phyloP scores from a whole-genome alignment of 1,140 invertebrate species.

The Drosophila nebulosa region DNA sequence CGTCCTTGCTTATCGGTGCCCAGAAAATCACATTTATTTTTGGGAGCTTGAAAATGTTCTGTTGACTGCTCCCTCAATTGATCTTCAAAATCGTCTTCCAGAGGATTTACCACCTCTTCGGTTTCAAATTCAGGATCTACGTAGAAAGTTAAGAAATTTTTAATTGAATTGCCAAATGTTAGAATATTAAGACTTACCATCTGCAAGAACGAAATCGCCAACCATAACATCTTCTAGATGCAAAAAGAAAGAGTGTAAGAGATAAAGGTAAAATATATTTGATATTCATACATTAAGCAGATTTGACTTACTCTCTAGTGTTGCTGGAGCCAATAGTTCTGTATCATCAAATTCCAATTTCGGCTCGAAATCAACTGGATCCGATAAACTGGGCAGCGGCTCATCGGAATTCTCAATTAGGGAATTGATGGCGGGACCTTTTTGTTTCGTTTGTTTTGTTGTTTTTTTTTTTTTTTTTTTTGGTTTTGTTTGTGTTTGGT shows the following conservation, averaged over 20 bases:
- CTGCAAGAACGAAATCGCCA: slow-evolving; percentile 73
- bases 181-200: slow-evolving; percentile 48
- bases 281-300: slow-evolving; percentile 13
- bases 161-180: background rate
- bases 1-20: slow-evolving; percentile 85
- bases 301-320: slow-evolving; percentile 60
- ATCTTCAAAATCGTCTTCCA: slow-evolving; percentile 80
- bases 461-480: background rate
- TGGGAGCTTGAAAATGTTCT: slow-evolving; percentile 49
- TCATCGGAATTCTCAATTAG: slow-evolving; percentile 86
- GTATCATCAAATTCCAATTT: slow-evolving; percentile 98
- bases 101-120: slow-evolving; percentile 66
- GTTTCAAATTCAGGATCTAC: slow-evolving; percentile 55
- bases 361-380: slow-evolving; percentile 96
- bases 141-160: slow-evolving; percentile 1
- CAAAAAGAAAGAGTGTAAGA: background rate
- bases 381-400: slow-evolving; percentile 92
- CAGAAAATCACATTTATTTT: slow-evolving; percentile 77
- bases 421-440: slow-evolving; percentile 78
- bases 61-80: slow-evolving; percentile 70
- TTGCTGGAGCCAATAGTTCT: slow-evolving; percentile 82
- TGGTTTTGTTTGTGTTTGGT: background rate
- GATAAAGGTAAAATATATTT: slow-evolving; percentile 25
- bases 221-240: slow-evolving; percentile 77
- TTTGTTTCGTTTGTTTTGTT: background rate